Evolutionary conservation across 1,140 invertebrate species (phyloP).

Genomic region (Drosophila malerkotliana): DNA sequence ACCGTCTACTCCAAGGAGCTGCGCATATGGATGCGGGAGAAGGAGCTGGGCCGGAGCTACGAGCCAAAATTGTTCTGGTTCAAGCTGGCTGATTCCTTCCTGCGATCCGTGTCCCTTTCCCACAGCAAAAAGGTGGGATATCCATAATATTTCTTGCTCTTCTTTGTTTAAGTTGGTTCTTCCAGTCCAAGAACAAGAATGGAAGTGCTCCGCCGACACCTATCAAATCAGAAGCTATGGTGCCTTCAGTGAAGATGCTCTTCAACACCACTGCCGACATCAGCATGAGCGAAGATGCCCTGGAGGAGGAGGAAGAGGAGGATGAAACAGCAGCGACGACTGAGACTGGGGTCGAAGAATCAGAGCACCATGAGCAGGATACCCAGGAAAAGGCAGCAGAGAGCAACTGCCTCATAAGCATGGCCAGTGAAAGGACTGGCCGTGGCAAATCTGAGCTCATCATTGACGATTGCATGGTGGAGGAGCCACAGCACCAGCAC

Average conservation of each 20-base stretch:
- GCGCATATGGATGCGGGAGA: constrained; percentile 68
- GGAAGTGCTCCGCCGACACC: background rate
- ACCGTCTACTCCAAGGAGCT: constrained; percentile 83
- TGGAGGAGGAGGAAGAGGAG: constrained; percentile 29
- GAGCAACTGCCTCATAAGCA: constrained; percentile 10
- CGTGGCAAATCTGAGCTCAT: constrained; percentile 36
- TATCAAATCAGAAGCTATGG: constrained; percentile 32
- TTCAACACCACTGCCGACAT: constrained; percentile 28
- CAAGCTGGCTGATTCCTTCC: constrained; percentile 64
- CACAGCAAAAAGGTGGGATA: constrained; percentile 55
- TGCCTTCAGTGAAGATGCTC: constrained; percentile 26
- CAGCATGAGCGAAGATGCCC: constrained; percentile 52
- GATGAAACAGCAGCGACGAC: background rate
- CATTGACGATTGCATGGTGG: constrained; percentile 51
- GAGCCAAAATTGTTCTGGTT: constrained; percentile 74
- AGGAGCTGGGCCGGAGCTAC: constrained; percentile 57
- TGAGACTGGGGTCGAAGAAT: background rate
- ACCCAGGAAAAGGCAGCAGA: background rate
- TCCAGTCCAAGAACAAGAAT: constrained; percentile 30
- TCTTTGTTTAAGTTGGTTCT: background rate
- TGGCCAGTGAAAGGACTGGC: constrained; percentile 6
- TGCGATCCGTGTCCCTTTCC: constrained; percentile 66
- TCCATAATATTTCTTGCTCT: too few species aligned
- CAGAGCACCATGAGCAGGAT: background rate
- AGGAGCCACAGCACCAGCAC: constrained; percentile 14